Percentiles rank a stretch among this genome's conserved stretches.
Evolutionary conservation across 2,888 invertebrate genomes (phyloP).

Genomic region (Euplagia quadripunctaria): DNA sequence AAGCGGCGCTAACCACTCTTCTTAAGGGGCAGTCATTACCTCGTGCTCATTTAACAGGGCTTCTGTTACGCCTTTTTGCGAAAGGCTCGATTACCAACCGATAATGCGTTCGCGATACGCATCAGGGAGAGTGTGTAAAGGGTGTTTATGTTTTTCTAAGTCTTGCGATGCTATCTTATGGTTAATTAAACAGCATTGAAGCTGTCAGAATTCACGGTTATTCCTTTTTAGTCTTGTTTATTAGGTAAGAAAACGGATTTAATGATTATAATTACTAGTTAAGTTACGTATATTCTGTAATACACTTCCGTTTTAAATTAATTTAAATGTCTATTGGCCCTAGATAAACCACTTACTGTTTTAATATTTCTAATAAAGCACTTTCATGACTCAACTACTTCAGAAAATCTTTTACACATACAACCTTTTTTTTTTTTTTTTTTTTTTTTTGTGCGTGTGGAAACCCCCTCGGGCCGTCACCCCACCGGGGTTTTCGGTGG

Average conservation of each 20-base stretch:
- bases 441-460: no score
- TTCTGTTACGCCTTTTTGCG: constrained; percentile 86
- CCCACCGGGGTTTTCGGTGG: no score
- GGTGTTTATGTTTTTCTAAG: constrained; percentile 50
- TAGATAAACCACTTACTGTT: not conserved
- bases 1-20: constrained; percentile 63
- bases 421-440: no score
- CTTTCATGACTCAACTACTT: not conserved
- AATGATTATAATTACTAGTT: not conserved
- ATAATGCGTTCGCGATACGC: constrained; percentile 77
- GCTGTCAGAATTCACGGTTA: not conserved
- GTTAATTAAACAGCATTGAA: not conserved
- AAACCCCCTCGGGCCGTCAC: no score
- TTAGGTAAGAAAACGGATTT: not conserved
- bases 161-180: not conserved
- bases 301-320: not conserved
- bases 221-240: not conserved
- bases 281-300: not conserved
- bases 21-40: constrained; percentile 80
- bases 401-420: no score
- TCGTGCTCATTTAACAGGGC: constrained; percentile 71
- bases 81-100: constrained; percentile 75
- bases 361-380: not conserved
- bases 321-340: not conserved
- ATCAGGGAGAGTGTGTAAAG: constrained; percentile 65